Base-by-base conservation (phyloP, 2,113 vertebrate species). In the Zosterops hypoxanthus region DNA sequence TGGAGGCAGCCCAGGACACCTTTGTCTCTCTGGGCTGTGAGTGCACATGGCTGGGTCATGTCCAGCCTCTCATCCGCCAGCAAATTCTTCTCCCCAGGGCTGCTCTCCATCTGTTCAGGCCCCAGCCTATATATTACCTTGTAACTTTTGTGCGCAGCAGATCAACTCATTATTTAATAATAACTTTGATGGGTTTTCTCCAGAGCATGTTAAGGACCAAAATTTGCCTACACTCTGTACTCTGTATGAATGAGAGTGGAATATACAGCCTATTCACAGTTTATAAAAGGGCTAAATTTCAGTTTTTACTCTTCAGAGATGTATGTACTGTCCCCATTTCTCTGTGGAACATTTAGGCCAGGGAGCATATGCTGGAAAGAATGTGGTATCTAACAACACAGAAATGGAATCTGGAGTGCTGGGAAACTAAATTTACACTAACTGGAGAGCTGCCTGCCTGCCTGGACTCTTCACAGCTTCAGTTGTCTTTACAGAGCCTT, bases 181-280 rank as follows among this genome's bases (percentile, higher is more conserved):
- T 20, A 31, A 70, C 14, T 71, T 47, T 14, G 7, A 60, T n/a
- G 11, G 44, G 2, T 39, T 89, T 92, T 80, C 25, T 72, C 41
- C 44, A 46, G 50, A 75, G 31, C 8, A 29, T 6, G 39, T 34
- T 69, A 83, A 55, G 14, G 14, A 8, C 6, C 52, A 70, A 73
- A 76, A 57, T 90, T 80, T 64, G 5, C 9, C 10, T n/a, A 33
- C 9, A 24, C 0, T 50, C 14, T 47, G 0, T 17, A 25, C 0
- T 50, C 14, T 47, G 0, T 17, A 25, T 42, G 49, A 79, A 50
- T 17, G 22, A n/a, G 39, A 65, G 18, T 33, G 47, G 23, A 75
- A 71, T 1, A 64, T 6, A 17, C 76, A 94, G 12, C 7, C 20
- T 65, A 16, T 49, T 64, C 19, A 49, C 17, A 71, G 29, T 16